phyloP scores from a whole-genome alignment of 2,113 vertebrate species.

The Balaeniceps rex region DNA sequence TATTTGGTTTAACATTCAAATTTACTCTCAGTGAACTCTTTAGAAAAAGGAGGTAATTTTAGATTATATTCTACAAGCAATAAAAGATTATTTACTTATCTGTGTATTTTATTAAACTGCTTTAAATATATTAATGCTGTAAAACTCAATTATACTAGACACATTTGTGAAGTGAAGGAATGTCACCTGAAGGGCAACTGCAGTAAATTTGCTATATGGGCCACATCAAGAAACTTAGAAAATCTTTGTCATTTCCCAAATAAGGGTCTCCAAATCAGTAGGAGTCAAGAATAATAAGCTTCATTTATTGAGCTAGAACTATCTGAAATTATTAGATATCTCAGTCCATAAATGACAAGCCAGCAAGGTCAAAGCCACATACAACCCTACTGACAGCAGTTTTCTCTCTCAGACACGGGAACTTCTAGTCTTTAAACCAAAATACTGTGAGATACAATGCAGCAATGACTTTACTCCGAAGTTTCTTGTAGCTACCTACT shows the following conservation, averaged over 20 bases:
- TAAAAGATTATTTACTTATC: not conserved
- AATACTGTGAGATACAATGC: not conserved
- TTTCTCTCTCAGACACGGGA: not conserved
- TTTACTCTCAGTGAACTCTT: not conserved
- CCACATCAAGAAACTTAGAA: not conserved
- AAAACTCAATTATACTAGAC: not conserved
- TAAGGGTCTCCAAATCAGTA: not conserved
- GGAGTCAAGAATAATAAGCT: not conserved
- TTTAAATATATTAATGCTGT: not conserved
- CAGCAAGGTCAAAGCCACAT: not conserved
- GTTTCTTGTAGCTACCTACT: not conserved
- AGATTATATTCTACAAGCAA: not conserved
- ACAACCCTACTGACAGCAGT: too few relatives aligned
- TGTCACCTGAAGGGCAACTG: not conserved
- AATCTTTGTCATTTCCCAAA: not conserved
- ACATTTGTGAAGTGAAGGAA: not conserved
- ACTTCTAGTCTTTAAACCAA: not conserved
- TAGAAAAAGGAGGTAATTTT: not conserved
- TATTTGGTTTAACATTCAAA: not conserved
- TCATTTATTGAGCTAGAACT: not conserved
- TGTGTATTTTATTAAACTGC: not conserved
- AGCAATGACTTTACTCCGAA: not conserved
- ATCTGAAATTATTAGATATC: not conserved
- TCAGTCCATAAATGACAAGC: not conserved
- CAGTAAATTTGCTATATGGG: not conserved